phyloP scores from a whole-genome alignment of 1,140 invertebrate genomes.

The Drosophila novamexicana region DNA sequence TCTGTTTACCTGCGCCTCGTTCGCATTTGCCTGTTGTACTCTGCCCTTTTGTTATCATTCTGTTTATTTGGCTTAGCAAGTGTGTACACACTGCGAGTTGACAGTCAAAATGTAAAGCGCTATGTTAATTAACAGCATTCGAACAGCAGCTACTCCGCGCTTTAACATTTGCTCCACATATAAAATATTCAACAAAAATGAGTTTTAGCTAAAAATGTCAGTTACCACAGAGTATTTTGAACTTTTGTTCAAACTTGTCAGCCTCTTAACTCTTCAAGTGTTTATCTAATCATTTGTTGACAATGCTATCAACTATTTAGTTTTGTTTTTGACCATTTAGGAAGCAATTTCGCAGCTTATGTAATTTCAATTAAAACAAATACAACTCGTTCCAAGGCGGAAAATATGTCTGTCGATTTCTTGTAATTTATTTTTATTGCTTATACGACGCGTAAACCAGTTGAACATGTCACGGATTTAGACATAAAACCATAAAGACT shows the following conservation, averaged over 20 bases:
- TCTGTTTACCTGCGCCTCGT: conserved; percentile 52
- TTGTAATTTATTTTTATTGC: conserved; percentile 52
- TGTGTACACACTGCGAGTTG: conserved; percentile 16
- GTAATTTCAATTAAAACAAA: conserved; percentile 59
- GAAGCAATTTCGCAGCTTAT: conserved; percentile 63
- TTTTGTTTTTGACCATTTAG: conserved; percentile 52
- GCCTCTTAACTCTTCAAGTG: neutral
- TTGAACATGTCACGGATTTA: conserved; percentile 55
- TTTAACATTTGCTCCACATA: neutral
- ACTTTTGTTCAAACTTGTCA: neutral
- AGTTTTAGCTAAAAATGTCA: neutral
- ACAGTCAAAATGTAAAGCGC: neutral
- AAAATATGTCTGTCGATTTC: conserved; percentile 61
- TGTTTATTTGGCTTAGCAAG: conserved; percentile 1
- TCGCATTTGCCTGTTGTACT: conserved; percentile 58
- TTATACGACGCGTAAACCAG: conserved; percentile 63
- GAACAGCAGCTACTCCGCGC: conserved; percentile 5
- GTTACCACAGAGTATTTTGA: conserved; percentile 2
- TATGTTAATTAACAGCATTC: neutral
- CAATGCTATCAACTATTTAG: conserved; percentile 25
- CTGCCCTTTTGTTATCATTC: conserved; percentile 64
- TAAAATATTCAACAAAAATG: neutral
- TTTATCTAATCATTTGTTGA: conserved; percentile 38
- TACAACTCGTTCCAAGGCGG: conserved; percentile 65
- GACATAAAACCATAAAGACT: conserved; percentile 43